These are phyloP conservation scores for Deroptyus accipitrinus DNA, from an alignment of 2,113 vertebrate species.

Conservation along the genomic window DNA sequence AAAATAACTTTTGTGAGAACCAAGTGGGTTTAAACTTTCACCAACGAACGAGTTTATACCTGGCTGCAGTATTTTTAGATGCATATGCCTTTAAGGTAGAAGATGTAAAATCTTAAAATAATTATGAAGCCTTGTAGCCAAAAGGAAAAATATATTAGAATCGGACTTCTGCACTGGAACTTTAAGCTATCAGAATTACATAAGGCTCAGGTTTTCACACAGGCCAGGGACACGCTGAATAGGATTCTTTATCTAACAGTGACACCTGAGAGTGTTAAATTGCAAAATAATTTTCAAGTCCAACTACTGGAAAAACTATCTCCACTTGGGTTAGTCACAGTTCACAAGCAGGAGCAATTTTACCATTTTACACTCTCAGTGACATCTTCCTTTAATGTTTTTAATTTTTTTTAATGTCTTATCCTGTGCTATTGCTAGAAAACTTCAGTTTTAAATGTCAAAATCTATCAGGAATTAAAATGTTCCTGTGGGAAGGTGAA, in stretches of 20 bases:
- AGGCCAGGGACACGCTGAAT: background rate
- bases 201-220: slow-evolving; percentile 43
- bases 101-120: slow-evolving; percentile 37
- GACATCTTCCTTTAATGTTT: slow-evolving; percentile 10
- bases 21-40: slow-evolving; percentile 34
- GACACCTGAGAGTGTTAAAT: slow-evolving; percentile 72
- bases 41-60: background rate
- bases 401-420: background rate
- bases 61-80: slow-evolving; percentile 3
- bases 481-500: slow-evolving; percentile 33
- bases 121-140: slow-evolving; percentile 40
- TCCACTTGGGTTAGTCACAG: slow-evolving; percentile 40
- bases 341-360: slow-evolving; percentile 31
- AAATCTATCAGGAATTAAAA: slow-evolving; percentile 22
- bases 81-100: slow-evolving; percentile 21
- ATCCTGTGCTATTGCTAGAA: background rate
- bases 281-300: slow-evolving; percentile 68
- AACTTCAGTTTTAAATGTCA: slow-evolving; percentile 34
- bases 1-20: slow-evolving; percentile 1
- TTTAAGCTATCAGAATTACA: slow-evolving; percentile 60
- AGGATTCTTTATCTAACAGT: slow-evolving; percentile 66
- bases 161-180: background rate
- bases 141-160: slow-evolving; percentile 37
- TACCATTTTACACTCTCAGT: slow-evolving; percentile 31
- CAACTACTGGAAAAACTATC: slow-evolving; percentile 33